phyloP scores from a whole-genome alignment of 1,140 invertebrate genomes.

The Sogatella furcifera region DNA sequence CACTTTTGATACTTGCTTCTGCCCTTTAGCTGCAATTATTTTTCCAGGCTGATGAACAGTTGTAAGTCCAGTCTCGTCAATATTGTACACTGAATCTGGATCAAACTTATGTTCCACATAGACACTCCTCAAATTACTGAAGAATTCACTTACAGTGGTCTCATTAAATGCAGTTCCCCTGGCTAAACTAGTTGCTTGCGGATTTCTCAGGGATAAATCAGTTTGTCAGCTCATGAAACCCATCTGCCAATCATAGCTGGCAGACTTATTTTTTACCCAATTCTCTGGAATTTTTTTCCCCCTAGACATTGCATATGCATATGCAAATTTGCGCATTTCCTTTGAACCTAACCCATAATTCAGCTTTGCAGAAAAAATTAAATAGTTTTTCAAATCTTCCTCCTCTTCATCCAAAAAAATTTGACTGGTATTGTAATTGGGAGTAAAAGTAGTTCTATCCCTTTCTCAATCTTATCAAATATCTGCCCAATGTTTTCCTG shows the following conservation, averaged over 20 bases:
- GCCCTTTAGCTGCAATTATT: conserved; percentile 32
- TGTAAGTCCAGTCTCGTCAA: conserved; percentile 38
- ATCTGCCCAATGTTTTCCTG: too few species aligned
- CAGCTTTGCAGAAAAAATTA: too few species aligned
- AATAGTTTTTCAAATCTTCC: too few species aligned
- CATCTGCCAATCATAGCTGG: conserved; percentile 30
- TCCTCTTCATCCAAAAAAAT: too few species aligned
- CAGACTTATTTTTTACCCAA: background rate
- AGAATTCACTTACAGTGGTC: conserved; percentile 31
- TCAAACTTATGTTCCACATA: conserved; percentile 26
- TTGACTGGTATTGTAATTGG: too few species aligned
- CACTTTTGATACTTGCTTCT: conserved; percentile 33
- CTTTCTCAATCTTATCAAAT: too few species aligned
- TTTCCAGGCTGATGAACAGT: conserved; percentile 35
- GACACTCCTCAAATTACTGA: conserved; percentile 27
- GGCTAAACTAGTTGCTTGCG: conserved; percentile 35
- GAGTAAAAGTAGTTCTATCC: too few species aligned
- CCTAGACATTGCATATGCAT: too few species aligned
- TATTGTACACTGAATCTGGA: conserved; percentile 32
- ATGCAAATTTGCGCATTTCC: too few species aligned
- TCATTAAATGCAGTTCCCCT: conserved; percentile 35
- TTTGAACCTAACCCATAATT: too few species aligned
- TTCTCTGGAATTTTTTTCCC: conserved; percentile 1
- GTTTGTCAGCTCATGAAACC: conserved; percentile 34
- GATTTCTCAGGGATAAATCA: conserved; percentile 30